Percentiles rank a stretch among this genome's conserved stretches.
Evolutionary conservation across 1,140 invertebrate species (phyloP).

Genomic region (Oncopeltus fasciatus): DNA sequence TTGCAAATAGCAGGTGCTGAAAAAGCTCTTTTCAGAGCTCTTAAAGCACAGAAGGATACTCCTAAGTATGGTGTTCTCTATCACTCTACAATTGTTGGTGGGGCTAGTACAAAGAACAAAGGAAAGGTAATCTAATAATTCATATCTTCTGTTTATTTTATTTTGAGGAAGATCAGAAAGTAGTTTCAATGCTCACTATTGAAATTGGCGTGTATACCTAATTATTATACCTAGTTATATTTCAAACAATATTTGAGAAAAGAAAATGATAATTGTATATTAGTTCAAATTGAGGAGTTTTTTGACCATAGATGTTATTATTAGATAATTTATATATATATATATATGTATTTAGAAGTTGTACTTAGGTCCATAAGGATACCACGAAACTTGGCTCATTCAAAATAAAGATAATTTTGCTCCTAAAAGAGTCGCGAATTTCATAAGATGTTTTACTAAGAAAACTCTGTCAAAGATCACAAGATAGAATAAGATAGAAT

Average conservation of each 20-base stretch:
- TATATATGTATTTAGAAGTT: too few relatives aligned
- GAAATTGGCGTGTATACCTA: not conserved
- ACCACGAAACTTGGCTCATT: too few relatives aligned
- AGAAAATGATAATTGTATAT: not conserved
- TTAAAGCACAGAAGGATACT: conserved; percentile 90
- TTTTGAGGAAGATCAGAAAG: not conserved
- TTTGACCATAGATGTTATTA: not conserved
- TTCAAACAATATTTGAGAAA: too few relatives aligned
- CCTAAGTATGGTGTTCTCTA: conserved; percentile 97
- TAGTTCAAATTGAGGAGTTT: too few relatives aligned
- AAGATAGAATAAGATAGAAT: too few relatives aligned
- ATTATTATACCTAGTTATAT: too few relatives aligned
- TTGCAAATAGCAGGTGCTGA: conserved; percentile 98
- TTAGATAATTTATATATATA: too few relatives aligned
- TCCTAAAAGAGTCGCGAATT: too few relatives aligned
- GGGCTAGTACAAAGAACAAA: conserved; percentile 85
- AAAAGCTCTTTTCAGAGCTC: conserved; percentile 89
- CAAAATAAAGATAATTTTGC: too few relatives aligned
- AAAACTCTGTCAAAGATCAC: too few relatives aligned
- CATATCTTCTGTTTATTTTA: not conserved
- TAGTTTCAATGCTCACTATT: not conserved
- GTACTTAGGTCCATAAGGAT: too few relatives aligned
- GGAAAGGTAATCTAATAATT: conserved; percentile 35
- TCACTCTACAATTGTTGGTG: conserved; percentile 93
- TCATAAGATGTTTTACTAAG: too few relatives aligned